Conservation (phyloP, 2,888 invertebrate species). For the Tetramorium bicarinatum region DNA sequence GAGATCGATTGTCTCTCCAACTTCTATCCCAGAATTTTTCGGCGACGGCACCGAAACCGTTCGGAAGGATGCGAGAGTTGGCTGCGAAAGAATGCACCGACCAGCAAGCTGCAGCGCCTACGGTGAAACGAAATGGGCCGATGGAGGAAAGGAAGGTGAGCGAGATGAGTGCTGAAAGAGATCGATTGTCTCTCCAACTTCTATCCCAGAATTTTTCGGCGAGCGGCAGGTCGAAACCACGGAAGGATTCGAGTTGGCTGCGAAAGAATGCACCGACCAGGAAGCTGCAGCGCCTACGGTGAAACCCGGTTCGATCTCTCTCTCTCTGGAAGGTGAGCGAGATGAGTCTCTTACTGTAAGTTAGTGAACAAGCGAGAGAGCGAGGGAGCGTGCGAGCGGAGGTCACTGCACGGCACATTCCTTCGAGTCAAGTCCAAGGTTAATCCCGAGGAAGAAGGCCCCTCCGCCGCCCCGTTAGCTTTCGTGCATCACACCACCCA, state of each 20-base stretch:
- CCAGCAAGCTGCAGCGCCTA: slow-evolving; percentile 27
- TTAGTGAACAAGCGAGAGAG: slow-evolving; percentile 23
- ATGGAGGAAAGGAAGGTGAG: slow-evolving; percentile 44
- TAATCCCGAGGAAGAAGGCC: slow-evolving; percentile 77
- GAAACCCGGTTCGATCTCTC: no score
- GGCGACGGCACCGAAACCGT: not conserved
- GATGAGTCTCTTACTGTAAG: slow-evolving; percentile 36
- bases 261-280: no score
- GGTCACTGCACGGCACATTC: slow-evolving; percentile 84
- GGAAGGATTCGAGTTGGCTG: no score
- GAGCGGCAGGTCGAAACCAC: no score
- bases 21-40: slow-evolving; percentile 21
- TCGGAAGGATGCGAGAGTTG: not conserved
- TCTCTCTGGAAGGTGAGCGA: slow-evolving; percentile 48
- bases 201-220: no score
- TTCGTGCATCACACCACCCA: slow-evolving; percentile 30
- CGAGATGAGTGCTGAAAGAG: slow-evolving; percentile 40
- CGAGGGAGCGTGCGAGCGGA: slow-evolving; percentile 65
- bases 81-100: slow-evolving; percentile 16
- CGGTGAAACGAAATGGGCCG: slow-evolving; percentile 46
- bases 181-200: no score
- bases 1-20: not conserved
- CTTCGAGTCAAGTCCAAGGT: slow-evolving; percentile 85
- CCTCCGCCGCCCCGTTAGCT: slow-evolving; percentile 48
- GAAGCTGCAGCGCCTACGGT: no score